Evolutionary conservation across 2,888 invertebrate species (phyloP), one percentile per base, ranked within the genome.

Genomic region (Drosophila helvetica): DNA sequence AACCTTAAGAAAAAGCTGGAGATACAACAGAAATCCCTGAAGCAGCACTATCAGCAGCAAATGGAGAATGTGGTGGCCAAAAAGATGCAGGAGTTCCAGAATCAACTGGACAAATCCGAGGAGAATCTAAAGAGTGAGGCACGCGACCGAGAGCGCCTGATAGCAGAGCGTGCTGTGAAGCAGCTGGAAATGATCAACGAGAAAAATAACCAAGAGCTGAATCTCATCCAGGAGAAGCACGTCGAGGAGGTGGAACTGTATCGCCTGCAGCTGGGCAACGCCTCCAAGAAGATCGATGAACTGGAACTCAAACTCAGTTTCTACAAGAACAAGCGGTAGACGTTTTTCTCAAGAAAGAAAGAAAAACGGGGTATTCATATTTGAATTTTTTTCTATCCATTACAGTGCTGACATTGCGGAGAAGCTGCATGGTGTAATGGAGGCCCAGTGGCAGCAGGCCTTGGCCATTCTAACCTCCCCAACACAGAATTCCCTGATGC

Each of bases 401-500:
- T 92, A 93, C 3, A 95, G 95, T 86, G 94, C 94, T 0, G 94
- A 95, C 82, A 93, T 96, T 50, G 96, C 96, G 1, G 93, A 95
- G 64, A 95, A 96, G 88, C 92, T 97, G 69, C 96, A 96, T 90
- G 93, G 93, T 70, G 94, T 96, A 0, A 96, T 96, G 96, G 95
- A 96, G 92, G 93, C 94, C 9, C 96, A 96, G 90, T 96, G 96
- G 96, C 93, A 95, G 43, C 96, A 96, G 89, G 96, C 96, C 2
- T 91, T 96, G 42, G 93, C 93, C 79, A 95, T 96, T 67, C 94
- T 96, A 56, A 94, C 94, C 8, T 91, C 91, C 10, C 92, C 92
- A n/a, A 90, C 79, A 78, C 79, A 84, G 15, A 80, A 80, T n/a
- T 47, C 58, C 15, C 69, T 77, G 30, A n/a, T 55, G 50, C n/a